These are phyloP conservation scores for Myocastor coypus DNA, from an alignment of 2,113 vertebrate genomes.

Conservation along the genomic window DNA sequence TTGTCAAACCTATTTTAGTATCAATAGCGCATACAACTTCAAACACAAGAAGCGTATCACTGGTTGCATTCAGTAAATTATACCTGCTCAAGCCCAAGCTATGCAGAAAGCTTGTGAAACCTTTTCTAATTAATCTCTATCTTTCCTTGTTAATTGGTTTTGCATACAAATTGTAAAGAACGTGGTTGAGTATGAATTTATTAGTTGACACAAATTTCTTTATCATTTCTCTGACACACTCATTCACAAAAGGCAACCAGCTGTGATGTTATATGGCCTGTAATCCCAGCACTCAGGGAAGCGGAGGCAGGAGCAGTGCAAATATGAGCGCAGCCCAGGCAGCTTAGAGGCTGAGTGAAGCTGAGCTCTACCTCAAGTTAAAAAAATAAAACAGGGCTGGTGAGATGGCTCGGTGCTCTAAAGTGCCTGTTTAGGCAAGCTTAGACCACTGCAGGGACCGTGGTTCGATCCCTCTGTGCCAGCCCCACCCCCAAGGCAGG, in stretches of 20 bases:
- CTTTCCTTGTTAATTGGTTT: background rate
- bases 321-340: too few relatives aligned
- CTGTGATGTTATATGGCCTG: background rate
- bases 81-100: background rate
- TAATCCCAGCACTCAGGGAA: background rate
- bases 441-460: too few relatives aligned
- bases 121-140: background rate
- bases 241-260: constrained; percentile 7
- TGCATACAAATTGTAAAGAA: background rate
- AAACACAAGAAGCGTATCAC: background rate
- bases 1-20: background rate
- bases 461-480: too few relatives aligned
- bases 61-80: background rate
- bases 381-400: background rate
- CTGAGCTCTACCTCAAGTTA: background rate
- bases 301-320: background rate
- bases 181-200: background rate
- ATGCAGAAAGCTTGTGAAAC: background rate
- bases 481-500: too few relatives aligned
- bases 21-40: background rate
- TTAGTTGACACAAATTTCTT: background rate
- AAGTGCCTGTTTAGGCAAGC: too few relatives aligned
- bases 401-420: too few relatives aligned
- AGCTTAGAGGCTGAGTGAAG: background rate
- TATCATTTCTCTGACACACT: background rate